Conservation (phyloP, 2,113 vertebrate species). For the Hymenochirus boettgeri region DNA sequence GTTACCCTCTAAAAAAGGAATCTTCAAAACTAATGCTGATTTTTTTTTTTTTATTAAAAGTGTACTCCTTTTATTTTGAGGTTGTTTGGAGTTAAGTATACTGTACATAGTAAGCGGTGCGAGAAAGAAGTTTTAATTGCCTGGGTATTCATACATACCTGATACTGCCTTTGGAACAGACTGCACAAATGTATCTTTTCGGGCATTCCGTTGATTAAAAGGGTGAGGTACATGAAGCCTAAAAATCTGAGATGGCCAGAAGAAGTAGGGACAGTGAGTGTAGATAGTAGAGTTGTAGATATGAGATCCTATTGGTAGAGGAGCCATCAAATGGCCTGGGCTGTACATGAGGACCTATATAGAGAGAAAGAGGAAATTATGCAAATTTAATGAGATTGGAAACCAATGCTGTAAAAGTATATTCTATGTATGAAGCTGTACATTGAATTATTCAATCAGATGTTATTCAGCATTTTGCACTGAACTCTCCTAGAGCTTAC, state of each 20-base stretch:
- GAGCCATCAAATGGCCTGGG: slow-evolving; percentile 61
- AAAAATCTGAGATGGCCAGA: slow-evolving; percentile 66
- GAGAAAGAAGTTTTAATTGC: slow-evolving; percentile 50
- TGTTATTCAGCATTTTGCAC: too few species aligned
- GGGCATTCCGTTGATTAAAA: slow-evolving; percentile 66
- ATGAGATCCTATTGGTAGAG: slow-evolving; percentile 57
- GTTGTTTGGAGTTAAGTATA: too few species aligned
- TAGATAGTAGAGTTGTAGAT: slow-evolving; percentile 66
- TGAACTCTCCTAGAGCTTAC: too few species aligned
- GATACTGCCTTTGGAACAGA: slow-evolving; percentile 42
- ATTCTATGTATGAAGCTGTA: too few species aligned
- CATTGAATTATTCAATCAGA: too few species aligned
- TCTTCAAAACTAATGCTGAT: too few species aligned
- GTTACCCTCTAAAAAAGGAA: too few species aligned
- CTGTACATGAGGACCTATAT: slow-evolving; percentile 59
- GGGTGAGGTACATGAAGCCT: slow-evolving; percentile 68
- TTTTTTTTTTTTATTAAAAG: not conserved
- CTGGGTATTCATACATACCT: slow-evolving; percentile 51
- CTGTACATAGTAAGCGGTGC: too few species aligned
- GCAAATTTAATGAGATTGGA: too few species aligned
- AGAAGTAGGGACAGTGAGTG: slow-evolving; percentile 54
- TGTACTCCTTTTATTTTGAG: not conserved
- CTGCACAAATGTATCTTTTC: slow-evolving; percentile 66
- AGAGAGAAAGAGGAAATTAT: slow-evolving; percentile 2
- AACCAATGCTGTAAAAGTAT: too few species aligned